A percentile compares a stretch with the other conserved stretches of the same genome.
Conservation (phyloP, 2,113 vertebrate species). For the Passer montanus region DNA sequence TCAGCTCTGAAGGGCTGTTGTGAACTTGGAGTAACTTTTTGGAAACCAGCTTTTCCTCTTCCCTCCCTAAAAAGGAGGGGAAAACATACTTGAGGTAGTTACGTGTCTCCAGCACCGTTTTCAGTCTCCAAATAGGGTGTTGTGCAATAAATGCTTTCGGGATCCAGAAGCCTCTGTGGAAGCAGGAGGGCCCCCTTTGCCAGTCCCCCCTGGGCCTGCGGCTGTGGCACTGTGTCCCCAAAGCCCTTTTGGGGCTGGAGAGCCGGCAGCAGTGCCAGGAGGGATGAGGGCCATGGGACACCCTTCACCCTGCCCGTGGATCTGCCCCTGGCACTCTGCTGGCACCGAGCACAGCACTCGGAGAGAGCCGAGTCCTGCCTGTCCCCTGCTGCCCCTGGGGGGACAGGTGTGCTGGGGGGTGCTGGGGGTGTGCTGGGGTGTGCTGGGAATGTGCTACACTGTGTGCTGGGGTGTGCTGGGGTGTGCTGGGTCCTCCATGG, state of each 20-base stretch:
- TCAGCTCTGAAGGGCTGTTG: background rate
- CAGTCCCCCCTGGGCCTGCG: background rate
- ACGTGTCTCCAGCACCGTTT: background rate
- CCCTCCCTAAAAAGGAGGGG: slow-evolving; percentile 62
- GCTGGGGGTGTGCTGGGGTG: background rate
- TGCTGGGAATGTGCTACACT: too few species aligned
- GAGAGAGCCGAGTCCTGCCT: accelerated
- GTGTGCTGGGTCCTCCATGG: background rate
- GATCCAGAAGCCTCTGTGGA: background rate
- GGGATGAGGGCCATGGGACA: accelerated
- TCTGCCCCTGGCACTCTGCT: background rate
- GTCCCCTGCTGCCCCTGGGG: background rate
- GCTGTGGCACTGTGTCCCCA: background rate
- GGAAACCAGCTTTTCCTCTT: slow-evolving; percentile 50
- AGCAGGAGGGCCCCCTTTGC: background rate
- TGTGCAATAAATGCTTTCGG: background rate
- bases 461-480: too few species aligned
- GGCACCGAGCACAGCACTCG: accelerated
- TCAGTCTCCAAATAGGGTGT: slow-evolving; percentile 55
- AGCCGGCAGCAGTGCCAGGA: background rate
- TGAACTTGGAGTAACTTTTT: slow-evolving; percentile 17
- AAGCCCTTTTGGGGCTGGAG: background rate
- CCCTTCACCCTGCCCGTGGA: accelerated
- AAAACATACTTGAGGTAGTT: slow-evolving; percentile 55
- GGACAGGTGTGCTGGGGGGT: background rate